Percentiles rank a stretch among this genome's conserved stretches.
Evolutionary conservation across 2,888 invertebrate species (phyloP).

Genomic region (Phragmatobia fuliginosa): DNA sequence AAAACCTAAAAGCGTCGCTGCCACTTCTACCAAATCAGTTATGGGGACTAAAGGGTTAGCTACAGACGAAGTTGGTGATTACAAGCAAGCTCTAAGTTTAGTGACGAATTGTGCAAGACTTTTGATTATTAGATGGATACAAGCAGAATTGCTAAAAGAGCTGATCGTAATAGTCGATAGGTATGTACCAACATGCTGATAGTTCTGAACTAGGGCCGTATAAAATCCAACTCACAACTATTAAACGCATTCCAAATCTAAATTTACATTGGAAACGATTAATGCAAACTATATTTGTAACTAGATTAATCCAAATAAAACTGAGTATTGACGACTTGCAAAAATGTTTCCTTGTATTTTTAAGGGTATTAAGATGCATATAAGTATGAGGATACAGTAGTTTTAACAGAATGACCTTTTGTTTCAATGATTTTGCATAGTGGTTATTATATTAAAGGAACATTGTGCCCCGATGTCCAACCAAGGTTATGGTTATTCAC

Average conservation of each 20-base stretch:
- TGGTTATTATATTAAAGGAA: background rate
- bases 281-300: too few relatives aligned
- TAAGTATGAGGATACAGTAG: too few relatives aligned
- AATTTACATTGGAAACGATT: too few relatives aligned
- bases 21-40: background rate
- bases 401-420: background rate
- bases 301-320: too few relatives aligned
- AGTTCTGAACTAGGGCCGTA: too few relatives aligned
- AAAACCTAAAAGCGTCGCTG: slow-evolving; percentile 7
- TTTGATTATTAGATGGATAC: slow-evolving; percentile 71
- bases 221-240: too few relatives aligned
- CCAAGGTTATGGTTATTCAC: too few relatives aligned
- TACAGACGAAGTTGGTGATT: slow-evolving; percentile 61
- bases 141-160: slow-evolving; percentile 68
- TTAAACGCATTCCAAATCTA: too few relatives aligned
- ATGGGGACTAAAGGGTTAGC: slow-evolving; percentile 50
- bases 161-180: slow-evolving; percentile 64
- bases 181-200: slow-evolving; percentile 53
- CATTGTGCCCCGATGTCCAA: background rate
- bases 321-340: too few relatives aligned
- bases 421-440: background rate
- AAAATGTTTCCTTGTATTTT: too few relatives aligned
- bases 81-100: slow-evolving; percentile 65
- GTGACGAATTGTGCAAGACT: slow-evolving; percentile 71
- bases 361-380: too few relatives aligned